Evolutionary conservation across 2,797 vertebrate species (phyloP).

Genomic region (Nothura maculosa): DNA sequence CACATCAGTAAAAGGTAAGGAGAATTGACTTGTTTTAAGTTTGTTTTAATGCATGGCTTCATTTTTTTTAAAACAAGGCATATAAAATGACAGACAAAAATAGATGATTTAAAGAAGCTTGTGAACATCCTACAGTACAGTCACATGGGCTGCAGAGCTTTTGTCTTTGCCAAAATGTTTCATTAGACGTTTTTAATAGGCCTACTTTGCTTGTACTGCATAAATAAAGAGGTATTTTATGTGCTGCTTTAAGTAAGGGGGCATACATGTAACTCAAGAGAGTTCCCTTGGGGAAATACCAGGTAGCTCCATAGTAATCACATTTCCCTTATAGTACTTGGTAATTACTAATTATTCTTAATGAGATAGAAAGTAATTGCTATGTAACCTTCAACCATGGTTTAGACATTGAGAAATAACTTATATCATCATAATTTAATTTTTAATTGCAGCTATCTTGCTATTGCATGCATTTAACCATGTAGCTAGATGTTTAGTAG

Average conservation of each 20-base stretch:
- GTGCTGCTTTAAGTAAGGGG: slow-evolving; percentile 53
- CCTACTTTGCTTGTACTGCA: slow-evolving; percentile 1
- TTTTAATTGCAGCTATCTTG: slow-evolving; percentile 51
- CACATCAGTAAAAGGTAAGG: not conserved
- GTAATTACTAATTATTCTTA: slow-evolving; percentile 75
- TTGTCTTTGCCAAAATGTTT: not conserved
- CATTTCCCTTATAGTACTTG: slow-evolving; percentile 52
- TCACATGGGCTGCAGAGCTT: not conserved
- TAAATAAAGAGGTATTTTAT: slow-evolving; percentile 54
- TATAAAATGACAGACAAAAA: not conserved
- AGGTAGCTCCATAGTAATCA: slow-evolving; percentile 68
- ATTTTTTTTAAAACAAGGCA: not conserved
- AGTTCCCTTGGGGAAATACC: slow-evolving; percentile 49
- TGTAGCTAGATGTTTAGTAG: not conserved
- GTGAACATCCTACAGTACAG: not conserved
- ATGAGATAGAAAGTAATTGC: slow-evolving; percentile 73
- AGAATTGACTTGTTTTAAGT: not conserved
- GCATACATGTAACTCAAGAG: slow-evolving; percentile 40
- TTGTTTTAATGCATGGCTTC: not conserved
- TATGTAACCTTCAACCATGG: slow-evolving; percentile 66
- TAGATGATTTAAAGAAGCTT: not conserved
- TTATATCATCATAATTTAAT: slow-evolving; percentile 65
- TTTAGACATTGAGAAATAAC: slow-evolving; percentile 70
- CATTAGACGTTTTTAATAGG: slow-evolving; percentile 29
- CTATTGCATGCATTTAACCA: slow-evolving; percentile 9